Base-by-base conservation (phyloP, 1,140 invertebrate genomes). In the Hypsibius dujardini region DNA sequence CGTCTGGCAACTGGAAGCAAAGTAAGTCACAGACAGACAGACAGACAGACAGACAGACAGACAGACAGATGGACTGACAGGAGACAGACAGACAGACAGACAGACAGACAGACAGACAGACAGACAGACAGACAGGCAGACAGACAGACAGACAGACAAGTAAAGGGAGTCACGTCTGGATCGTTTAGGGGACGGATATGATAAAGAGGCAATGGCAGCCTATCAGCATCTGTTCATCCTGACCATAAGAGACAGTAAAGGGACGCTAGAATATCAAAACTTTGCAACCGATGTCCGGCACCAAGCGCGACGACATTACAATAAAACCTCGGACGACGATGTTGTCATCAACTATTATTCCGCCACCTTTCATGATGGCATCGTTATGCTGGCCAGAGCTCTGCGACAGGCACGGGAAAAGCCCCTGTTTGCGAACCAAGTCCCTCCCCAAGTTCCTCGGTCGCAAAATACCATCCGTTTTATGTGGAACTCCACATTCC, bases 101-200 rank as follows among this genome's bases (percentile, higher is more conserved):
- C n/a, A 56, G 50, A 7, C n/a, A 7, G 50, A 56, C n/a, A n/a
- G 50, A n/a, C n/a, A 56, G 7, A 7, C n/a, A n/a, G 7, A 56
- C 50, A 7, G 50, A 7, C n/a, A n/a, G 7, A n/a, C 7, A 7
- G 50, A n/a, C n/a, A n/a, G 7, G 7, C n/a, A 56, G 7, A 56
- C 50, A 56, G 7, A n/a, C n/a, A 7, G 50, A 56, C 7, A 7
- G n/a, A n/a, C 7, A 7, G 50, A n/a, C 7, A n/a, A 56, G n/a
- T 56, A n/a, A 7, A 7, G 7, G 7, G 45, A 14, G 62, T 67
- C 62, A 67, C 7, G 3, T 42, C 12, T 67, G 42, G 3, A 67
- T 67, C 42, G 12, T 67, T 12, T 42, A 67, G 62, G 62, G 7
- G 62, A 67, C 42, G 62, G 62, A 3, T 67, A 67, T 42, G 62